phyloP scores from a whole-genome alignment of 2,797 vertebrate species.

The Echiichthys vipera region DNA sequence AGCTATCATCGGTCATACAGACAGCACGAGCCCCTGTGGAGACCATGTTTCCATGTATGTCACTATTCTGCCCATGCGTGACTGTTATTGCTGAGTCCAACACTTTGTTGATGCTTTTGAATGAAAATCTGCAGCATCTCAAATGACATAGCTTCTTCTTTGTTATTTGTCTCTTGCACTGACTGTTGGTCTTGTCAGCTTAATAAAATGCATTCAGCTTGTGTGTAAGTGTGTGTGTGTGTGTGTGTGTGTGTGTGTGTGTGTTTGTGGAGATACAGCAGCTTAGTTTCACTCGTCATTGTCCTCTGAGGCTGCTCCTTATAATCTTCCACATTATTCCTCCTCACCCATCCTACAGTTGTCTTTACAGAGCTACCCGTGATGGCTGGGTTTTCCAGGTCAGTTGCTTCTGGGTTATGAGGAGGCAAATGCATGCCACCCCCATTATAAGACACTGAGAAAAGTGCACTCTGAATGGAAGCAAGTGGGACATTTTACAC shows the following conservation, averaged over 20 bases:
- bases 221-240: too few relatives aligned
- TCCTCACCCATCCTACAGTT: constrained; percentile 52
- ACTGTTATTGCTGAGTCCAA: constrained; percentile 62
- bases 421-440: constrained; percentile 42
- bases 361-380: constrained; percentile 57
- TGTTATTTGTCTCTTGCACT: background rate
- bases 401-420: constrained; percentile 62
- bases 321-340: constrained; percentile 44
- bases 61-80: constrained; percentile 33
- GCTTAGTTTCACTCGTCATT: constrained; percentile 17
- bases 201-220: background rate
- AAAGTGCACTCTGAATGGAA: constrained; percentile 26
- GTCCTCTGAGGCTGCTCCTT: constrained; percentile 23
- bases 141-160: background rate
- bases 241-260: too few relatives aligned
- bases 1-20: constrained; percentile 74
- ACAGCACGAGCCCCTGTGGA: constrained; percentile 62
- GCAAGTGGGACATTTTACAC: constrained; percentile 11
- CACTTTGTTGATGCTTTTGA: constrained; percentile 30
- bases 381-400: constrained; percentile 68
- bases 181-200: background rate
- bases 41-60: constrained; percentile 59
- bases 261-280: background rate
- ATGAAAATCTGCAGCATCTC: constrained; percentile 17
- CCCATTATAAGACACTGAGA: constrained; percentile 48